Conservation (phyloP, 2,113 vertebrate genomes). For the Neogobius melanostomus region DNA sequence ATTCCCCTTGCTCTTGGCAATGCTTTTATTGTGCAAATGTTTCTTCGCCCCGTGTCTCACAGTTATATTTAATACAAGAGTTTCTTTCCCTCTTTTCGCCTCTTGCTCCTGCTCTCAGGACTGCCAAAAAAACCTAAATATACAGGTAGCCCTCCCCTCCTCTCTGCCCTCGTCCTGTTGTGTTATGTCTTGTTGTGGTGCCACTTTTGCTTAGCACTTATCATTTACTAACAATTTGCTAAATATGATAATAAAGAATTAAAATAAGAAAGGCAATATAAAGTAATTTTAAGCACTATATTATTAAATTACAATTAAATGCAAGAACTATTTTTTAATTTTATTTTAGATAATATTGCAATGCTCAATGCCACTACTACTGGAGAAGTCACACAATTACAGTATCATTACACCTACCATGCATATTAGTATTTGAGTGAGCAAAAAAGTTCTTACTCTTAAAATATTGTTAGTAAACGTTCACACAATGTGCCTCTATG, state of each 20-base stretch:
- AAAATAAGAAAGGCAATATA: background rate
- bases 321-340: background rate
- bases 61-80: constrained; percentile 66
- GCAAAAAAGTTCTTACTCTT: background rate
- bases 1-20: constrained; percentile 30
- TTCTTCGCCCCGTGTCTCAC: constrained; percentile 48
- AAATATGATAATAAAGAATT: background rate
- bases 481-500: background rate
- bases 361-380: background rate
- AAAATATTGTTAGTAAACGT: constrained; percentile 46
- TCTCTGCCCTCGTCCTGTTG: constrained; percentile 14
- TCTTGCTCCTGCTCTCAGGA: constrained; percentile 67
- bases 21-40: constrained; percentile 49
- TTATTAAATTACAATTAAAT: background rate
- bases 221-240: constrained; percentile 54
- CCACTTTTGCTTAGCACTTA: constrained; percentile 41
- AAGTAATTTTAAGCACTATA: background rate
- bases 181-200: constrained; percentile 28
- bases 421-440: background rate
- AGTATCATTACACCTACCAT: background rate
- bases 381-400: background rate
- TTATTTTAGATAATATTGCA: background rate
- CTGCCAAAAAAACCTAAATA: constrained; percentile 78
- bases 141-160: constrained; percentile 76
- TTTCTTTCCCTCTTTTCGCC: constrained; percentile 70